phyloP scores from a whole-genome alignment of 2,797 vertebrate species.

The Alauda arvensis region DNA sequence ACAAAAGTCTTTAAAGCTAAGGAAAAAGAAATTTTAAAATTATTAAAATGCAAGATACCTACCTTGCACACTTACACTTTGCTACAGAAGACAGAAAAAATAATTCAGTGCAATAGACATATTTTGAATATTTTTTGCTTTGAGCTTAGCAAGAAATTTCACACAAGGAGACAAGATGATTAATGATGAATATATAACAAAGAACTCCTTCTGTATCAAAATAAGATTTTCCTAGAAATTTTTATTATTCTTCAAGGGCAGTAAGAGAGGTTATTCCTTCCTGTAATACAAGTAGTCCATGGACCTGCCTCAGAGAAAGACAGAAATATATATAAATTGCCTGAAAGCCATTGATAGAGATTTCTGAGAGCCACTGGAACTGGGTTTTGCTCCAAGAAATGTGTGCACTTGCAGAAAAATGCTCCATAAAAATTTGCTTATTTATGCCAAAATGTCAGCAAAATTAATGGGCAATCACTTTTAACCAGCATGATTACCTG shows the following conservation, averaged over 20 bases:
- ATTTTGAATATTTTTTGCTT: neutral
- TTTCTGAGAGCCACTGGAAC: neutral
- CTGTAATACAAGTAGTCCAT: neutral
- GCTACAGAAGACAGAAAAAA: neutral
- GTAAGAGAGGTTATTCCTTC: neutral
- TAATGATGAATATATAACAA: neutral
- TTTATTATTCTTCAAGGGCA: neutral
- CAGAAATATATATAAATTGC: neutral
- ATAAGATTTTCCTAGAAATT: neutral
- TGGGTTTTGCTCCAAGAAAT: neutral
- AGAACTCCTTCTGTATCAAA: neutral
- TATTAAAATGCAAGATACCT: neutral
- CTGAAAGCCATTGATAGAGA: neutral
- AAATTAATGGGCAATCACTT: neutral
- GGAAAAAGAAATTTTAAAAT: neutral
- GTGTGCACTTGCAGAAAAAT: neutral
- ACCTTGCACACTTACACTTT: neutral
- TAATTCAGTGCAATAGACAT: neutral
- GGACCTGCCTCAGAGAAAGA: neutral
- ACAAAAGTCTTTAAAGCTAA: neutral
- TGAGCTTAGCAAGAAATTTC: neutral
- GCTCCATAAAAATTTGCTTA: neutral
- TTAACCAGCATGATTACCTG: neutral
- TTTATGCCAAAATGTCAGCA: neutral
- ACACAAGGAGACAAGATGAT: neutral